These are phyloP conservation scores for Bombus balteatus DNA, from an alignment of 1,140 invertebrate genomes.

Conservation along the genomic window DNA sequence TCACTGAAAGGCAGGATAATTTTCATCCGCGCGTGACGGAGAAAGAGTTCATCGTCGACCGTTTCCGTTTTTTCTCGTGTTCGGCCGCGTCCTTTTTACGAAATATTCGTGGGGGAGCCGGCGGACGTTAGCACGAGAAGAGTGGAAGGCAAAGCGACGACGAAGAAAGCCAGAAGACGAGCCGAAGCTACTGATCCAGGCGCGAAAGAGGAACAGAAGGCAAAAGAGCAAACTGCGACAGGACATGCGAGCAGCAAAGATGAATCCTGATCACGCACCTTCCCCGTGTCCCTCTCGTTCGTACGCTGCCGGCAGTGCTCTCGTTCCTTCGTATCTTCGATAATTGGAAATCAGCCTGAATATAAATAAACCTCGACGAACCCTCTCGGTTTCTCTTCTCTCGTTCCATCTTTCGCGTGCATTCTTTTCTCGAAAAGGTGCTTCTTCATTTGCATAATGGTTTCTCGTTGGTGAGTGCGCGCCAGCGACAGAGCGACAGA, in stretches of 20 bases:
- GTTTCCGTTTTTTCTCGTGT: constrained; percentile 11
- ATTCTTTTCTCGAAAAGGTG: constrained; percentile 47
- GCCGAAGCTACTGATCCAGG: constrained; percentile 59
- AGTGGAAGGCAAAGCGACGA: constrained; percentile 28
- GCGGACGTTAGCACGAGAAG: constrained; percentile 13
- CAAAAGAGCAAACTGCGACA: constrained; percentile 76
- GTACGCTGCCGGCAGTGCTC: constrained; percentile 38
- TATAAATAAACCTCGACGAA: constrained; percentile 67
- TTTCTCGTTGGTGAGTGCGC: constrained; percentile 12
- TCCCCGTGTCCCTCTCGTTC: constrained; percentile 26
- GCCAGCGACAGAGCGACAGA: not conserved
- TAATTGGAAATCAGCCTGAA: constrained; percentile 69
- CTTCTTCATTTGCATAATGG: constrained; percentile 63
- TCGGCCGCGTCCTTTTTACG: constrained; percentile 33
- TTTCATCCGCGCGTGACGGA: constrained; percentile 47
- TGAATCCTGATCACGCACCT: constrained; percentile 80
- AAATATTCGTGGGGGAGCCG: constrained; percentile 65
- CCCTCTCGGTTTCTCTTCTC: not conserved
- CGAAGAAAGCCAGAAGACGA: constrained; percentile 43
- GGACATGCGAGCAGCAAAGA: constrained; percentile 77
- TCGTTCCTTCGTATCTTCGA: constrained; percentile 55
- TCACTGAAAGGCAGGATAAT: constrained; percentile 31
- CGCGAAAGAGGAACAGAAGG: constrained; percentile 64
- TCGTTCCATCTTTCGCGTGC: not conserved
- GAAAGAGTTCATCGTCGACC: not conserved